phyloP scores from a whole-genome alignment of 2,113 vertebrate genomes.

The Hemiprocne comata region DNA sequence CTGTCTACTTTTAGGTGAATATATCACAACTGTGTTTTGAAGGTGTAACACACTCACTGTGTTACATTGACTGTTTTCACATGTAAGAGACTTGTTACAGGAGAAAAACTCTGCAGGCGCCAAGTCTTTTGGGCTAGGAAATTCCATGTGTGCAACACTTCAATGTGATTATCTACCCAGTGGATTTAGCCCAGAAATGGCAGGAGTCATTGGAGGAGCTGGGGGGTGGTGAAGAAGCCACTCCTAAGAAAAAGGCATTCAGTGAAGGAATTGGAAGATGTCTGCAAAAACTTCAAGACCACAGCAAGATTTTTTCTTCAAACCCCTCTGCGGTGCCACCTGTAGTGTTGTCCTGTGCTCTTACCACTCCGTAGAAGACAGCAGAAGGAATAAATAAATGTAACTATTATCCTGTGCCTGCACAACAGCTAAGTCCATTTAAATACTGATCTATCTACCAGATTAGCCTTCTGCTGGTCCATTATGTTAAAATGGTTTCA shows the following conservation, averaged over 20 bases:
- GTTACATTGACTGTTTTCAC: neutral
- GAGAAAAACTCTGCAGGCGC: neutral
- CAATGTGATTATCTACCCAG: neutral
- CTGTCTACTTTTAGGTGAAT: neutral
- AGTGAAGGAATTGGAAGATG: neutral
- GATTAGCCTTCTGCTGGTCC: neutral
- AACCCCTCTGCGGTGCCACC: neutral
- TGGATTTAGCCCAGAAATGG: neutral
- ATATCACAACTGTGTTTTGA: neutral
- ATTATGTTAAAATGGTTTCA: neutral
- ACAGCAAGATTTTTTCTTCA: neutral
- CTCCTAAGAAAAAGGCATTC: neutral
- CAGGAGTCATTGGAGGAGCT: neutral
- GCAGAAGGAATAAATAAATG: neutral
- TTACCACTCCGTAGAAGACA: neutral
- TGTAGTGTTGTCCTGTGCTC: neutral
- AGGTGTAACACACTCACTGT: neutral
- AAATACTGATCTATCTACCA: neutral
- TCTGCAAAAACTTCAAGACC: neutral
- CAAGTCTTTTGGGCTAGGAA: neutral
- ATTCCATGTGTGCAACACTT: neutral
- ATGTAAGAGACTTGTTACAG: rapidly evolving
- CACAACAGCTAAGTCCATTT: neutral
- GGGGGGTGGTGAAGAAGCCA: neutral
- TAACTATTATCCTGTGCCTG: neutral